A percentile compares a stretch with the other conserved stretches of the same genome.
Evolutionary conservation across 2,797 vertebrate species (phyloP).

Genomic region (Paguma larvata): DNA sequence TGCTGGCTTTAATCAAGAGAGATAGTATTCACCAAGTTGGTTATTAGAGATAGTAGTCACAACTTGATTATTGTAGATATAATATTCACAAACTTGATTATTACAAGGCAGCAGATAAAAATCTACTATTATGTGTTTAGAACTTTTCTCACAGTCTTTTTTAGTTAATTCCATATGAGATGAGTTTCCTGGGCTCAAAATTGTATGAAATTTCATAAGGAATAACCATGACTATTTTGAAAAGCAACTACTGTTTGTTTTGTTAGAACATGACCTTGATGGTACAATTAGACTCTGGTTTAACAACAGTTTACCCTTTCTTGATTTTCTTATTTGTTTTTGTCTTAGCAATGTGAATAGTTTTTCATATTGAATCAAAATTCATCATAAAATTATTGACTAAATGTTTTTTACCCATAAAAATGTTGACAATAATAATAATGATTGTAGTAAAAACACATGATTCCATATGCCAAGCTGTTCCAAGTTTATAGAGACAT

Average conservation of each 20-base stretch:
- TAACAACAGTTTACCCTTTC: neutral
- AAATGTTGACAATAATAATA: neutral
- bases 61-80: too few relatives aligned
- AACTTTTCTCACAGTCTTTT: neutral
- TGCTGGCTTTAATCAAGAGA: neutral
- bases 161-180: neutral
- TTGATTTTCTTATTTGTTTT: conserved; percentile 1
- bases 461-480: neutral
- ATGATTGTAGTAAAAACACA: neutral
- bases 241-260: neutral
- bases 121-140: neutral
- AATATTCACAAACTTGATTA: neutral
- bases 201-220: neutral
- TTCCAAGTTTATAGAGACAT: neutral
- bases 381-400: conserved; percentile 7
- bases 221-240: neutral
- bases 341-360: neutral
- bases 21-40: neutral
- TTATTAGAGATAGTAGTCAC: neutral
- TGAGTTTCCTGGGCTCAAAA: neutral
- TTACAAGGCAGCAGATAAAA: neutral
- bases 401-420: neutral
- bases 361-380: neutral
- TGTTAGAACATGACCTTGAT: neutral
- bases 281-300: neutral